A percentile compares a stretch with the other conserved stretches of the same genome.
Conservation (phyloP, 2,113 vertebrate genomes). For the Catharus minimus region DNA sequence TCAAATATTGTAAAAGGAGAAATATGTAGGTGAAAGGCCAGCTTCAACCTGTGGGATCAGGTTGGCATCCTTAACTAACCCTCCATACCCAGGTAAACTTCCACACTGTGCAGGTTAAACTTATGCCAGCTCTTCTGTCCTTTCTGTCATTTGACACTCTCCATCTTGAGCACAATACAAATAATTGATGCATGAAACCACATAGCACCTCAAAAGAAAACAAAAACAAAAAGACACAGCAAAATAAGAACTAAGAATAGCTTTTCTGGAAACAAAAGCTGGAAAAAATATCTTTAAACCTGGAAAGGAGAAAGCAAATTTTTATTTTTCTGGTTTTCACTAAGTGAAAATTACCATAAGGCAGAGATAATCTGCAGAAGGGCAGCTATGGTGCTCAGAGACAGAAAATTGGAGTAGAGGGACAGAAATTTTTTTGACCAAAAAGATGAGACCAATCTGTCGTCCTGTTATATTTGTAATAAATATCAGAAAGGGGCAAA, state of each 20-base stretch:
- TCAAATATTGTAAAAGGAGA: not conserved
- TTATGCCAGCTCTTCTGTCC: not conserved
- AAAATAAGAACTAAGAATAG: not conserved
- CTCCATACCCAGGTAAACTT: not conserved
- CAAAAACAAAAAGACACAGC: not conserved
- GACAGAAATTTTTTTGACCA: not conserved
- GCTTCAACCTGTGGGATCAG: not conserved
- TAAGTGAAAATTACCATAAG: not conserved
- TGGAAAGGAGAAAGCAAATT: not conserved
- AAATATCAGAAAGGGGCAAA: not conserved
- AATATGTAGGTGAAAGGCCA: not conserved
- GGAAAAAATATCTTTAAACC: not conserved
- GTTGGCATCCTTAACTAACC: not conserved
- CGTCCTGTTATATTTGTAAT: not conserved
- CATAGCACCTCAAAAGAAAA: not conserved
- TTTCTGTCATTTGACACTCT: not conserved
- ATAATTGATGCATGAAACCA: slow-evolving; percentile 45
- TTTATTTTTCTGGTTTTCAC: not conserved
- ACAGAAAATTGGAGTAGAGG: not conserved
- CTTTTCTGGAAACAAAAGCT: not conserved
- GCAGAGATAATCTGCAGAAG: not conserved
- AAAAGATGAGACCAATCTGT: not conserved
- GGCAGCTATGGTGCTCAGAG: not conserved
- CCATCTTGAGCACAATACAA: not conserved
- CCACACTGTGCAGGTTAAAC: not conserved